phyloP scores from a whole-genome alignment of 1,140 invertebrate species.

The Drosophila sp. region DNA sequence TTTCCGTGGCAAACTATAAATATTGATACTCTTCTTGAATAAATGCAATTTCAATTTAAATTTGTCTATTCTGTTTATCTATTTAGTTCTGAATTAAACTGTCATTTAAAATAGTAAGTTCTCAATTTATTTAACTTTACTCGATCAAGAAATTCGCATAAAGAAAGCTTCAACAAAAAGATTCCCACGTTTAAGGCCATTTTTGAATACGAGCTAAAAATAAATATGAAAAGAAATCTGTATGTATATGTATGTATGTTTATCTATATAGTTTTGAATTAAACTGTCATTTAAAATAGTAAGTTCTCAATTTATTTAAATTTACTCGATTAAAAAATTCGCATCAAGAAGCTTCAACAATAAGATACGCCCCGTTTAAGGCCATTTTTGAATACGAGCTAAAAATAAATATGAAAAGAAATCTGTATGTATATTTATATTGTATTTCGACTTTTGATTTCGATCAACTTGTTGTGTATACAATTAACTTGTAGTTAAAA shows the following conservation, averaged over 20 bases:
- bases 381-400: not conserved
- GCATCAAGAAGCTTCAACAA: conserved; percentile 4
- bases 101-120: no score
- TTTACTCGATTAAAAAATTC: no score
- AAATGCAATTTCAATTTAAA: no score
- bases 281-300: no score
- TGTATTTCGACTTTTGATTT: conserved; percentile 45
- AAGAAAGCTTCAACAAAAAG: conserved; percentile 6
- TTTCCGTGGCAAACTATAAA: no score
- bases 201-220: not conserved
- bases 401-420: conserved; percentile 3
- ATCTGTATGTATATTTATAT: conserved; percentile 24
- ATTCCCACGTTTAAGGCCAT: conserved; percentile 24
- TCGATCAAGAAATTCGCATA: no score
- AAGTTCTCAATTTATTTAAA: no score
- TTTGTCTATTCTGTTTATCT: no score
- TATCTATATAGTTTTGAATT: no score
- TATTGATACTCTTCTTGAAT: no score
- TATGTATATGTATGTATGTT: conserved; percentile 22
- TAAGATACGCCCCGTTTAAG: conserved; percentile 34
- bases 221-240: conserved; percentile 5
- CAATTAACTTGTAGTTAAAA: conserved; percentile 47
- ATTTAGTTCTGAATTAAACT: no score
- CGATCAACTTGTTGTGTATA: conserved; percentile 60
- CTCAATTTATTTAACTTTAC: no score